Evolutionary conservation across 2,888 invertebrate species (phyloP), one percentile per base, ranked within the genome.

Genomic region (Aspidiotus rigidus): DNA sequence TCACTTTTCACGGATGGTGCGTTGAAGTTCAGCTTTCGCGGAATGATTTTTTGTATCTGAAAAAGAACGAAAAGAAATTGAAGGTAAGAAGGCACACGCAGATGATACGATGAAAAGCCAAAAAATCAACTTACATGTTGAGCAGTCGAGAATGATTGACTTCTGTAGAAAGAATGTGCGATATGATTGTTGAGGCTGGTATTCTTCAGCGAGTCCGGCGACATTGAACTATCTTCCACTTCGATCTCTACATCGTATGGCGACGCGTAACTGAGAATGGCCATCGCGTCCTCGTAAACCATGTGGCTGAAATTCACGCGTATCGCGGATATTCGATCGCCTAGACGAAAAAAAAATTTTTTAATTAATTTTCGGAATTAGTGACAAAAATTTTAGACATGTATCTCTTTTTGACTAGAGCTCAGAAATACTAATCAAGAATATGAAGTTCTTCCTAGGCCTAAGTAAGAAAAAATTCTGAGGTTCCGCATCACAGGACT

Each of bases 281-380:
- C 89, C 66, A 93, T 81, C 0, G 94, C 94, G 76, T 95, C 94
- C 77, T 93, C 93, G 76, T 89, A 86, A 0, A 93, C 93, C 80
- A 93, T 92, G 72, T 90, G 90, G 69, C 88, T 85, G 77, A 93
- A 91, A 76, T 88, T 89, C 64, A 94, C 90, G 66, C 89, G 90
- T 71, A 94, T 86, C 74, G 88, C 88, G 74, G 88, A 85, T 74
- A 95, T 92, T 73, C 90, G 85, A 79, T 94, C 94, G 72, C 93
- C 93, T 92, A 28, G 5, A 28, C 28, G 28, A 5, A 28, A 28
- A 28, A 28, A 28, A n/a, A n/a, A n/a, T n/a, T n/a, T n/a, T n/a
- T n/a, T 11, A 49, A 49, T 3, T 13, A 11, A 49, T 6, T 49
- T 13, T 49, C 6, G 49, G 8, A 8, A 13, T 49, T 49, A 44